Evolutionary conservation across 2,797 vertebrate genomes (phyloP).

Genomic region (Hydrocynus forskahlii): DNA sequence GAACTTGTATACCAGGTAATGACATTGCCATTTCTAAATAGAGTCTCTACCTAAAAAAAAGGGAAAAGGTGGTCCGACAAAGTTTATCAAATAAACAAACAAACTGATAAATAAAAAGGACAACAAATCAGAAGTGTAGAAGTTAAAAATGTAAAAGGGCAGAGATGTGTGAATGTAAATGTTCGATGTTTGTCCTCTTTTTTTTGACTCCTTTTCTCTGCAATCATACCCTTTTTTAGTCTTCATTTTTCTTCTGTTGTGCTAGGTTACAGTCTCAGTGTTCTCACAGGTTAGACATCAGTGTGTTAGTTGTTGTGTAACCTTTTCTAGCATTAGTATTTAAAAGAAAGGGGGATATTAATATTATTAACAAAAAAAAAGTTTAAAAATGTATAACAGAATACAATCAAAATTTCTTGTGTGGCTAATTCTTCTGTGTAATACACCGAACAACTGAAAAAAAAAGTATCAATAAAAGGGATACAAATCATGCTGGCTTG

Average conservation of each 20-base stretch:
- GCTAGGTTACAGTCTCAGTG: constrained; percentile 73
- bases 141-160: constrained; percentile 29
- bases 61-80: constrained; percentile 24
- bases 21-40: neutral
- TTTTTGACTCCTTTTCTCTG: constrained; percentile 59
- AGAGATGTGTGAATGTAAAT: constrained; percentile 69
- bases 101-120: constrained; percentile 10
- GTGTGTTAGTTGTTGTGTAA: constrained; percentile 78
- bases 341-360: constrained; percentile 69
- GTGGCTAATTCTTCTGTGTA: constrained; percentile 80
- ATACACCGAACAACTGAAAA: constrained; percentile 70
- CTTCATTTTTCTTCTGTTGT: constrained; percentile 67
- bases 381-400: constrained; percentile 56
- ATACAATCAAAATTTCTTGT: constrained; percentile 76
- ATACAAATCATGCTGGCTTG: constrained; percentile 34
- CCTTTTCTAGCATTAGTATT: constrained; percentile 78
- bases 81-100: constrained; percentile 2
- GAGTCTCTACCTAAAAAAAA: constrained; percentile 60
- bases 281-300: constrained; percentile 74
- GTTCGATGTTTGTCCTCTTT: constrained; percentile 54
- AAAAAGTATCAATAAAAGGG: constrained; percentile 78
- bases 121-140: constrained; percentile 39
- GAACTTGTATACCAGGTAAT: neutral
- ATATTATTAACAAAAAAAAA: constrained; percentile 70
- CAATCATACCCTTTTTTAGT: constrained; percentile 43